Evolutionary conservation across 1,140 invertebrate species (phyloP), one percentile per base, ranked within the genome.

Genomic region (Procambarus clarkii): DNA sequence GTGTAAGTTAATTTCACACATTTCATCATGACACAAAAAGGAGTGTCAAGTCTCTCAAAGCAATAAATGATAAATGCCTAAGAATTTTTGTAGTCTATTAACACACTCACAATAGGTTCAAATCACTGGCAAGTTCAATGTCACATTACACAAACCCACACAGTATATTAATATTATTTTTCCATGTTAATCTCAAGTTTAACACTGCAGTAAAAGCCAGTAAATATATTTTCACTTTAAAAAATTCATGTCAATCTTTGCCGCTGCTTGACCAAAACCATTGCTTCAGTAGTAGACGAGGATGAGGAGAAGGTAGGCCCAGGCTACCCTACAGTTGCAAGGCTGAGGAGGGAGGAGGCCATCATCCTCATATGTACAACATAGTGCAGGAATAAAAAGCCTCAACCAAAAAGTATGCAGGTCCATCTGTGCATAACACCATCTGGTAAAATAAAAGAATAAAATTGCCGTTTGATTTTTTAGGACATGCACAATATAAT

Each of bases 121-220:
- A 89, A 45, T 89, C 87, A 82, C 87, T 89, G 87, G 79, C 87
- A 89, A 74, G 87, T 82, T 89, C 79, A 88, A 76, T 84, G 86
- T 89, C 87, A 89, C 87, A 89, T 83, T 80, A 89, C 87, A 89
- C 87, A 89, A 89, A 83, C 79, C 87, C 79, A 89, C 87, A 89
- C 87, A 83, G 80, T 86, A 89, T 45, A 89, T 82, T 60, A 69
- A 69, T n/a, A n/a, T 54, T 54, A 54, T n/a, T 54, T 74, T 76
- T 89, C 79, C 64, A 71, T 89, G 87, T 89, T 89, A 82, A 89
- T 74, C 71, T 64, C 87, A 89, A 82, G 45, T 82, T 89, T 82
- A 88, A 88, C 77, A 80, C 86, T 88, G 86, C 78, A 81, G 18
- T 71, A 80, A 69, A 80, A 88, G 86, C 78, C 77, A 88, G 86